These are phyloP conservation scores for Habropoda laboriosa DNA, from an alignment of 1,140 invertebrate species.

Conservation along the genomic window DNA sequence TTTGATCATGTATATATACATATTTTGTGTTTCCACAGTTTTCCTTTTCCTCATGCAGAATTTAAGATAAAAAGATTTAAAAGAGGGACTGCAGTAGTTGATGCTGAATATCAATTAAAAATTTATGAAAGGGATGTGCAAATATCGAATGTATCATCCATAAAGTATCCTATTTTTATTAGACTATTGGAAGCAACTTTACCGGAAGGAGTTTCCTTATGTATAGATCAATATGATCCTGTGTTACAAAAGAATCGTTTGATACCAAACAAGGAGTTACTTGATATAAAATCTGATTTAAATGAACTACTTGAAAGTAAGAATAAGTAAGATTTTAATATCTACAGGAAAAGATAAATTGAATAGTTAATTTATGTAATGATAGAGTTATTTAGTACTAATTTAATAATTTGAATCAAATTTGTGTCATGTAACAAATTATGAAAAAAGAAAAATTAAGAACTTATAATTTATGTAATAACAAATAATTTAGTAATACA, in stretches of 20 bases:
- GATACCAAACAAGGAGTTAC: constrained; percentile 89
- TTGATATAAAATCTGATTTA: constrained; percentile 87
- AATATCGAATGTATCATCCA: constrained; percentile 84
- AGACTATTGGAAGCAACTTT: constrained; percentile 87
- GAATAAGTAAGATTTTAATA: constrained; percentile 24
- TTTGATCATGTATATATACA: constrained; percentile 23
- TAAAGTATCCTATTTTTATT: constrained; percentile 84
- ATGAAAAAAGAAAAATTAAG: too few relatives aligned
- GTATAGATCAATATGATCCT: constrained; percentile 83
- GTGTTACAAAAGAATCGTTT: constrained; percentile 86
- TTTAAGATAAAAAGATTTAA: constrained; percentile 87
- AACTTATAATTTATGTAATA: constrained; percentile 8
- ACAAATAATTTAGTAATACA: constrained; percentile 3
- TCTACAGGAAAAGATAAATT: constrained; percentile 3
- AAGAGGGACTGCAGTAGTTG: constrained; percentile 84
- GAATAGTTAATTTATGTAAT: constrained; percentile 27
- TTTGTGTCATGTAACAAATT: constrained; percentile 47
- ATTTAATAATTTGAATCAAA: constrained; percentile 16
- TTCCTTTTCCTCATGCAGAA: constrained; percentile 87
- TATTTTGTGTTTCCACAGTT: constrained; percentile 82
- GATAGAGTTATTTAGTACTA: neutral
- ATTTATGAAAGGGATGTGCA: constrained; percentile 91
- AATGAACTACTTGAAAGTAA: constrained; percentile 61
- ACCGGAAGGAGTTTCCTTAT: constrained; percentile 89
- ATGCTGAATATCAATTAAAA: constrained; percentile 87